Evolutionary conservation across 2,113 vertebrate species (phyloP).

Genomic region (Pristiophorus japonicus): DNA sequence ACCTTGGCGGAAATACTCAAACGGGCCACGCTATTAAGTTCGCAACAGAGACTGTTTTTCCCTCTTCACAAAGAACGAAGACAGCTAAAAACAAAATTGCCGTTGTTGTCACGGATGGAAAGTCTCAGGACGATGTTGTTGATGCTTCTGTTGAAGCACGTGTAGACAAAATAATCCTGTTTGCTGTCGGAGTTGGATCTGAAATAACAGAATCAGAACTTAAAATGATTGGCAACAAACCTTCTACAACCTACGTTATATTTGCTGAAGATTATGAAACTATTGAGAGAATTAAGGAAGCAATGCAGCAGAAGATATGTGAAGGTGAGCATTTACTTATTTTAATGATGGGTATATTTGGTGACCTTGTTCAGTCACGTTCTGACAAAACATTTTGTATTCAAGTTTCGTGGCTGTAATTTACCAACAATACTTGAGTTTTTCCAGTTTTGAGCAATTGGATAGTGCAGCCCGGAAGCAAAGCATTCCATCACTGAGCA

Average conservation of each 20-base stretch:
- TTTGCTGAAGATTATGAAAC: constrained; percentile 65
- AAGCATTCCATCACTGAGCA: neutral
- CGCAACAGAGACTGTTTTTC: constrained; percentile 63
- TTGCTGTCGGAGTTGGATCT: constrained; percentile 64
- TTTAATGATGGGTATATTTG: neutral
- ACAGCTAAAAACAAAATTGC: constrained; percentile 62
- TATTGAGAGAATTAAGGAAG: constrained; percentile 60
- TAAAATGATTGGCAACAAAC: constrained; percentile 62
- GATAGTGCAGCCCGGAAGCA: neutral
- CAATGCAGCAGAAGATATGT: constrained; percentile 67
- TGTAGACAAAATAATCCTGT: constrained; percentile 57
- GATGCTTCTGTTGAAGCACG: constrained; percentile 59
- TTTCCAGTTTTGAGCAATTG: neutral
- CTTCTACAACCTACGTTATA: constrained; percentile 59
- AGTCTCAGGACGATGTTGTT: constrained; percentile 68
- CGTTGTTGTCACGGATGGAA: constrained; percentile 68
- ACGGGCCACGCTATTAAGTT: constrained; percentile 68
- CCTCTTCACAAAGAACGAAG: constrained; percentile 50
- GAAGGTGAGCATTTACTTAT: constrained; percentile 53
- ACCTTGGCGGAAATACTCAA: constrained; percentile 70
- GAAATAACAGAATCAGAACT: constrained; percentile 67
- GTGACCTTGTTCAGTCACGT: neutral
- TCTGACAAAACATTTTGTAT: neutral
- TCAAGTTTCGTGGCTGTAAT: neutral
- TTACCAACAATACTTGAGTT: neutral